Conservation (phyloP, 2,888 invertebrate genomes). For the Oligia latruncula region DNA sequence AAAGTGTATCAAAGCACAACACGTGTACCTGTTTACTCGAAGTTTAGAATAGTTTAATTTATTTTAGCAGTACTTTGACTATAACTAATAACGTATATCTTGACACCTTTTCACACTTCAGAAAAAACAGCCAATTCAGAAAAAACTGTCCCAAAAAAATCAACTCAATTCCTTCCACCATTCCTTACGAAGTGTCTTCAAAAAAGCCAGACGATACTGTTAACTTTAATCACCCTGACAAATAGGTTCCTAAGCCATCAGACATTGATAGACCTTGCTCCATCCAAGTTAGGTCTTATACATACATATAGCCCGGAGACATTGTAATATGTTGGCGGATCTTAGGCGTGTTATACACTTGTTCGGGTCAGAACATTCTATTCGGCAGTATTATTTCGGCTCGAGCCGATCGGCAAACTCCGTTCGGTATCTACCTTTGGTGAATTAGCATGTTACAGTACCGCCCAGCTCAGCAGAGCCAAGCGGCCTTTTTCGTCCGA, state of each 20-base stretch:
- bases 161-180: background rate
- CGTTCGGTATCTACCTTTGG: background rate
- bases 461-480: background rate
- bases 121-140: background rate
- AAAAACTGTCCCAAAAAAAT: background rate
- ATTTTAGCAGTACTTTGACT: background rate
- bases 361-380: background rate
- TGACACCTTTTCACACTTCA: background rate
- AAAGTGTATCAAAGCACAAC: too few species aligned
- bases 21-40: background rate
- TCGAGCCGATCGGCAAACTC: background rate
- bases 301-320: conserved; percentile 28
- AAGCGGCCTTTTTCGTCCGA: background rate
- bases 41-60: background rate
- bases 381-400: background rate
- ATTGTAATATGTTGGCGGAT: conserved; percentile 38
- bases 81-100: background rate
- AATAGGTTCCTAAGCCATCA: conserved; percentile 27
- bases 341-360: conserved; percentile 8
- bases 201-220: conserved; percentile 10
- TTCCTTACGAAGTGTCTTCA: background rate
- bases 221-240: conserved; percentile 30
- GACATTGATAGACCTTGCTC: conserved; percentile 46
- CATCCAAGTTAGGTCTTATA: conserved; percentile 26
- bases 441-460: background rate